phyloP scores from a whole-genome alignment of 2,797 vertebrate species.

The Euthynnus affinis region DNA sequence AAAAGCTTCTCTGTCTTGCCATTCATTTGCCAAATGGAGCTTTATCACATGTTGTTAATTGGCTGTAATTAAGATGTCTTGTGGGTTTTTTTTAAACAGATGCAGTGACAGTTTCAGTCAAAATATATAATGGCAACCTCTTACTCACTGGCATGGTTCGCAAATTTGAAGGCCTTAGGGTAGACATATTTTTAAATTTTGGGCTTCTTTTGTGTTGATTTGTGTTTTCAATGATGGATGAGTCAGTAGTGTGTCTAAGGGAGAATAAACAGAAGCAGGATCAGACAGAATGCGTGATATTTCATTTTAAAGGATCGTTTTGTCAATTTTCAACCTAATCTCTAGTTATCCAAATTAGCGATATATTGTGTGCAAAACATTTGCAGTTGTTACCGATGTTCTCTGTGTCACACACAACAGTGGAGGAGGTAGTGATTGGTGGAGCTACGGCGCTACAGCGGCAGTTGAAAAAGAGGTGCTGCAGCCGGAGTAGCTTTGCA shows the following conservation, averaged over 20 bases:
- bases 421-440: too few species aligned
- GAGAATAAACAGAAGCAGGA: conserved; percentile 5
- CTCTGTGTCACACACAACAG: too few species aligned
- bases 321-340: too few species aligned
- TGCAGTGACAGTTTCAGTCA: conserved; percentile 52
- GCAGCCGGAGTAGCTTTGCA: too few species aligned
- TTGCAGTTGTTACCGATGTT: too few species aligned
- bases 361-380: too few species aligned
- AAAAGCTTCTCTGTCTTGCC: conserved; percentile 55
- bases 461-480: too few species aligned
- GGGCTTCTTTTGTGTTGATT: conserved; percentile 31
- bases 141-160: conserved; percentile 31
- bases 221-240: conserved; percentile 1
- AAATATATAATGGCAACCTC: conserved; percentile 30
- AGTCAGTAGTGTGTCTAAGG: background rate
- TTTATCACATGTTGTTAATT: conserved; percentile 78
- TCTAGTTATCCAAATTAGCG: too few species aligned
- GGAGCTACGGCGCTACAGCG: too few species aligned
- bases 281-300: conserved; percentile 6
- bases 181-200: conserved; percentile 14
- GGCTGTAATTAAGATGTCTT: conserved; percentile 71
- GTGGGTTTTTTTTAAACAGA: conserved; percentile 60
- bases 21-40: conserved; percentile 67
- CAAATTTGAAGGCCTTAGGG: conserved; percentile 29
- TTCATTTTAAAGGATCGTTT: background rate